Evolutionary conservation across 2,797 vertebrate species (phyloP), one percentile per base, ranked within the genome.

Genomic region (Enteromius afrohamiltoni): DNA sequence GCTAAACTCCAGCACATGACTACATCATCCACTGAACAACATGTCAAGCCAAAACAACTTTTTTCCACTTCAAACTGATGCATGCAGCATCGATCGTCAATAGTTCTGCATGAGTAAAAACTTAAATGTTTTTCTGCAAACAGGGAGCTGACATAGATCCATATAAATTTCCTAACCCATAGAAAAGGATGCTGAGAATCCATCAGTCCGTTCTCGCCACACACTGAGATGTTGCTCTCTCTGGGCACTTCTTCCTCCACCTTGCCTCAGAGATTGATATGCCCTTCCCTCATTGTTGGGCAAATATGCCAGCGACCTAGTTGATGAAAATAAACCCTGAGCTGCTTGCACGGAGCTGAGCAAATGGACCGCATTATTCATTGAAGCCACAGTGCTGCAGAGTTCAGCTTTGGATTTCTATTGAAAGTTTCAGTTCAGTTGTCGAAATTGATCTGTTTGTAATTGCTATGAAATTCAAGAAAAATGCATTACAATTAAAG

Each of bases 261-360:
- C 76, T 81, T 29, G 77, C 82, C 84, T 80, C 62, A 79, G 79
- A 86, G 83, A 81, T 55, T 73, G 64, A 85, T 89, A 88, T 91
- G 93, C 92, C 93, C 93, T 94, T 95, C 87, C 88, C 81, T 89
- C 87, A 88, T 86, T 91, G 91, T 89, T 91, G 88, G 87, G 87
- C 90, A 91, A 92, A 93, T 89, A 88, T 79, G 69, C 81, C 80
- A 77, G 90, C 88, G 93, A 94, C 94, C 94, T 93, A 95, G 90
- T 92, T 94, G 90, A 93, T 94, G 89, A 94, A 94, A 95, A 94
- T 95, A 95, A 94, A 94, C 91, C 90, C 71, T 77, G 84, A 88
- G 90, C 89, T 80, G 78, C 85, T 86, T 89, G 83, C 87, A 85
- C 84, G 86, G 78, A 89, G 74, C 47, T 80, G 70, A 79, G 86